These are phyloP conservation scores for Enteromius trimaculatus DNA, from an alignment of 2,797 vertebrate genomes.

Conservation along the genomic window DNA sequence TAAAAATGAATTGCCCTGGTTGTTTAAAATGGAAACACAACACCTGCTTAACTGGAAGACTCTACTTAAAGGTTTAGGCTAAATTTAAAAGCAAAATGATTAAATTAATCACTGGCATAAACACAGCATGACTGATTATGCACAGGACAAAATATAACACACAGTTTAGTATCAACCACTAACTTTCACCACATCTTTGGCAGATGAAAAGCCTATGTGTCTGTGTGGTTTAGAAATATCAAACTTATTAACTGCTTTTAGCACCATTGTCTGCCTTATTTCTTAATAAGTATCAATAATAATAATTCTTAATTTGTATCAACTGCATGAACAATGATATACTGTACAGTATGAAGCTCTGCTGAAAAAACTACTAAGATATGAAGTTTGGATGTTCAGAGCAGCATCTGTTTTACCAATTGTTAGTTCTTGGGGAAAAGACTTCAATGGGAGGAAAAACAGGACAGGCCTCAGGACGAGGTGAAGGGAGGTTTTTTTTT, in stretches of 20 bases:
- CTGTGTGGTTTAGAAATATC: background rate
- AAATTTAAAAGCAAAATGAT: conserved; percentile 20
- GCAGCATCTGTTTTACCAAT: conserved; percentile 55
- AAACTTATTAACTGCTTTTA: background rate
- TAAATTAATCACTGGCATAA: conserved; percentile 11
- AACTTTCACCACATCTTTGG: conserved; percentile 13
- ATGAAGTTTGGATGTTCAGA: background rate
- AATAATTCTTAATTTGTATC: background rate
- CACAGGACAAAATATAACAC: background rate
- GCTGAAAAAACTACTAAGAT: conserved; percentile 24
- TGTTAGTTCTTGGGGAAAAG: conserved; percentile 36
- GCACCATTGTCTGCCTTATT: background rate
- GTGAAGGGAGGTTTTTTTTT: background rate
- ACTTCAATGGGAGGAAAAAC: conserved; percentile 44
- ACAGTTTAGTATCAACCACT: conserved; percentile 12
- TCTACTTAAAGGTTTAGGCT: background rate
- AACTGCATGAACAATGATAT: background rate
- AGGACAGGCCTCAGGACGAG: conserved; percentile 11
- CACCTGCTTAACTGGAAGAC: conserved; percentile 15
- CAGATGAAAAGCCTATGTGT: background rate
- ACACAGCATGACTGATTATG: background rate
- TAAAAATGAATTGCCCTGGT: conserved; percentile 16
- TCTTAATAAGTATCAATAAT: too few species aligned
- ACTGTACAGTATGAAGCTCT: background rate
- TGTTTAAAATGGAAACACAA: conserved; percentile 36